phyloP scores from a whole-genome alignment of 2,797 vertebrate genomes.

The Moxostoma hubbsi region DNA sequence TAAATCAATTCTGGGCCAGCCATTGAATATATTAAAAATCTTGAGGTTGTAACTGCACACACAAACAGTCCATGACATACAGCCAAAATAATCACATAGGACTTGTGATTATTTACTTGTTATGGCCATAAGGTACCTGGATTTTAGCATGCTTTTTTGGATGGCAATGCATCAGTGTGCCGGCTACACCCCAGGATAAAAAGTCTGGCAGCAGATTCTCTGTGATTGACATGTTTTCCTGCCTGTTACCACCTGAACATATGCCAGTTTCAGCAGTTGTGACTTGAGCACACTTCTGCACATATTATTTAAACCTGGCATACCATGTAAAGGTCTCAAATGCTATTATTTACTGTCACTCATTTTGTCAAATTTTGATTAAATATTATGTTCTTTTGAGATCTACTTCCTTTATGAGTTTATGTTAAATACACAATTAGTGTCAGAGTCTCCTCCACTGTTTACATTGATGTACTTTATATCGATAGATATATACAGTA shows the following conservation, averaged over 20 bases:
- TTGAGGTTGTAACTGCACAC: constrained; percentile 13
- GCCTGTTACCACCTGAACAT: constrained; percentile 12
- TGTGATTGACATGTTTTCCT: constrained; percentile 56
- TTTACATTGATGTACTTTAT: not conserved
- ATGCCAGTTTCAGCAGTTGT: constrained; percentile 38
- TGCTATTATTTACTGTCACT: constrained; percentile 22
- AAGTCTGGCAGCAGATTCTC: constrained; percentile 23
- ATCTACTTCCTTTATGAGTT: too few relatives aligned
- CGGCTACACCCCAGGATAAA: constrained; percentile 6
- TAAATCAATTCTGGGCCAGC: constrained; percentile 32
- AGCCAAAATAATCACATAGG: constrained; percentile 36
- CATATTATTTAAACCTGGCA: constrained; percentile 32
- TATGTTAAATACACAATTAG: not conserved
- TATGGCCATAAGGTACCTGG: not conserved
- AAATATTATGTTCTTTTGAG: too few relatives aligned
- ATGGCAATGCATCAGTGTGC: constrained; percentile 10
- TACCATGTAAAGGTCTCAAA: constrained; percentile 32
- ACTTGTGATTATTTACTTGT: constrained; percentile 24
- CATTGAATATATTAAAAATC: constrained; percentile 18
- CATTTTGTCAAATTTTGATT: constrained; percentile 11
- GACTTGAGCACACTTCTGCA: constrained; percentile 46
- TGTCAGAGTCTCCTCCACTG: not conserved
- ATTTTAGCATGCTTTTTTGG: constrained; percentile 14
- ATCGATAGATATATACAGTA: too few relatives aligned
- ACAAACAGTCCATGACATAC: constrained; percentile 9